Evolutionary conservation across 2,888 invertebrate genomes (phyloP), one percentile per base, ranked within the genome.

Genomic region (Ochlodes sylvanus): DNA sequence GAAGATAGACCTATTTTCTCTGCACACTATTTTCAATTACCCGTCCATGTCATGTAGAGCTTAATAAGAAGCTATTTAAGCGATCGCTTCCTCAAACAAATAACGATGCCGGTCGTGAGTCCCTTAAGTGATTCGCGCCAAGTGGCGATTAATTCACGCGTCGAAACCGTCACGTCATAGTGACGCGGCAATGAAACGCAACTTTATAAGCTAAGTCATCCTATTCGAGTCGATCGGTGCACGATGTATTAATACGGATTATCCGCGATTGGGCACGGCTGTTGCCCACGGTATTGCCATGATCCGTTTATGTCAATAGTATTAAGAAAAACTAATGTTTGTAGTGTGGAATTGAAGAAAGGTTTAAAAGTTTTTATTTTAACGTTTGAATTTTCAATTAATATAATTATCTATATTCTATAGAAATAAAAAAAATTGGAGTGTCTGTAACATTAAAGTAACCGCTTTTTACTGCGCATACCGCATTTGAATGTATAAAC

Each of bases 81-180:
- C 77, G 79, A 80, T 73, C 76, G 79, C 81, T 82, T 84, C 79
- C 82, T 83, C 84, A 79, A 85, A 79, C 82, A 83, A 86, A 87
- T 83, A 84, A 81, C 73, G 82, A 84, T 84, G 76, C 77, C 72
- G 76, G 76, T 77, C 73, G 74, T 77, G 79, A 75, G 76, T 78
- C 77, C 77, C 79, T 80, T 74, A 71, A 73, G 71, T 73, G 76
- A 76, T 77, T 75, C 71, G 76, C 72, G 71, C 73, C 73, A 73
- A 82, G 82, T 81, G 79, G 81, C 87, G 85, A 89, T 89, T 90
- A 90, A 89, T 89, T 86, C 81, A 77, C 76, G 72, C 72, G 74
- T 72, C 68, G 58, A 66, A 72, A 77, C 61, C 76, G 81, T 80
- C 54, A 41, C 77, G 86, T 90, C 89, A 90, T 69, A 75, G 74